Evolutionary conservation across 2,888 invertebrate genomes (phyloP), one percentile per base, ranked within the genome.

Genomic region (Philopedon plagiatum): DNA sequence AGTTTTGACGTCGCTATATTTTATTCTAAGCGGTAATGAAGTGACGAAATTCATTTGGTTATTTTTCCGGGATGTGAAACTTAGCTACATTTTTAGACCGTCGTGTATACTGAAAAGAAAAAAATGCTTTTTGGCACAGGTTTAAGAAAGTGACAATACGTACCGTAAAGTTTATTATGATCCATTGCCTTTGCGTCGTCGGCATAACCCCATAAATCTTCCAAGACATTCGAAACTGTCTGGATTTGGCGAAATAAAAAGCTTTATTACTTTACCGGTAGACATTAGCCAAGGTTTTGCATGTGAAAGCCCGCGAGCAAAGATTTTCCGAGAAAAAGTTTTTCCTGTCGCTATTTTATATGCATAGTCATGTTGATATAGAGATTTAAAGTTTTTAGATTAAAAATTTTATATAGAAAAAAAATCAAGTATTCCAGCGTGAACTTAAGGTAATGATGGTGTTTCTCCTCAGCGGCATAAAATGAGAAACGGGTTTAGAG

Each of bases 191-290:
- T 49, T 65, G 64, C 64, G 68, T 29, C 69, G 64, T 60, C 60
- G 64, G 73, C 69, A 69, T 65, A 64, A 46, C 49, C 68, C 58
- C 73, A 69, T 73, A 73, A 73, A 73, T 73, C 73, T 73, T 69
- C 44, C 41, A 49, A 73, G 69, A 60, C 69, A 61, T 72, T 72
- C 67, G 67, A 67, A 67, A 72, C 73, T 69, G 73, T 73, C 73
- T 69, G 73, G 73, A 69, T 69, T 73, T 69, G 56, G 68, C 60
- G 73, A 73, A 73, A 73, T 73, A 73, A 73, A 67, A 46, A 60
- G 73, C 68, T 73, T 73, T 73, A 73, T 73, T 73, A 69, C 73
- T 69, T 69, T 60, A 69, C 69, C 64, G 69, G 60, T 39, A 56
- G 26, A 61, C 66, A 66, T 66, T 71, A 71, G 65, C 56, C 29